Percentiles rank a stretch among this genome's conserved stretches.
These are phyloP conservation scores for Malthinus flaveolus DNA, from an alignment of 2,888 invertebrate genomes.

Conservation along the genomic window DNA sequence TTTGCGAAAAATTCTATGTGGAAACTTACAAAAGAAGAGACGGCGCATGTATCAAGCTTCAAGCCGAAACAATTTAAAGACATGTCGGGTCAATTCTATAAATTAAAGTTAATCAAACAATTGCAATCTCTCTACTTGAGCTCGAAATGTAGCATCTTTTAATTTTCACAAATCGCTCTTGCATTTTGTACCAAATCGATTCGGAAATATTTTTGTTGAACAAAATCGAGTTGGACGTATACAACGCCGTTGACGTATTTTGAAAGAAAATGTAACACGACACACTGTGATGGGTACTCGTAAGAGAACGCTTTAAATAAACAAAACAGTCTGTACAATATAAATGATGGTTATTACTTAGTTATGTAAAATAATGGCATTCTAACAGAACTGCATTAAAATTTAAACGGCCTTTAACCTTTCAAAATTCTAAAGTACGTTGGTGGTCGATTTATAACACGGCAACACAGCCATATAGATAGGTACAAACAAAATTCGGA, in stretches of 20 bases:
- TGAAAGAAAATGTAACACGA: too few relatives aligned
- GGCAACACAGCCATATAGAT: too few relatives aligned
- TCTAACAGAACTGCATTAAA: neutral
- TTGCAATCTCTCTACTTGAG: slow-evolving; percentile 25
- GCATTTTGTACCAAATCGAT: slow-evolving; percentile 1
- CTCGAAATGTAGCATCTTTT: slow-evolving; percentile 18
- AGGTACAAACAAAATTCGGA: too few relatives aligned
- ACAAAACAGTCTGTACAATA: too few relatives aligned
- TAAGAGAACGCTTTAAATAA: too few relatives aligned
- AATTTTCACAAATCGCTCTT: slow-evolving; percentile 19
- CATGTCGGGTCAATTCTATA: slow-evolving; percentile 34
- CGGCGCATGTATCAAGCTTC: slow-evolving; percentile 7
- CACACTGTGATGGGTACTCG: too few relatives aligned
- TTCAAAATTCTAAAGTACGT: neutral
- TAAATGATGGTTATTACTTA: too few relatives aligned
- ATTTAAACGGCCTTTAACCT: slow-evolving; percentile 4
- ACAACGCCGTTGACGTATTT: too few relatives aligned
- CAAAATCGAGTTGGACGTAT: too few relatives aligned
- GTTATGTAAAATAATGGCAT: neutral
- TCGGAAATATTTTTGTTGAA: neutral
- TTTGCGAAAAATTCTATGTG: neutral
- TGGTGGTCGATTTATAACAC: too few relatives aligned
- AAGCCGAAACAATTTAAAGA: slow-evolving; percentile 23
- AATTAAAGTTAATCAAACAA: slow-evolving; percentile 36
- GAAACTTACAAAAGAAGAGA: slow-evolving; percentile 17